These are phyloP conservation scores for Trachymyrmex cornetzi DNA, from an alignment of 1,140 invertebrate genomes.

Conservation along the genomic window DNA sequence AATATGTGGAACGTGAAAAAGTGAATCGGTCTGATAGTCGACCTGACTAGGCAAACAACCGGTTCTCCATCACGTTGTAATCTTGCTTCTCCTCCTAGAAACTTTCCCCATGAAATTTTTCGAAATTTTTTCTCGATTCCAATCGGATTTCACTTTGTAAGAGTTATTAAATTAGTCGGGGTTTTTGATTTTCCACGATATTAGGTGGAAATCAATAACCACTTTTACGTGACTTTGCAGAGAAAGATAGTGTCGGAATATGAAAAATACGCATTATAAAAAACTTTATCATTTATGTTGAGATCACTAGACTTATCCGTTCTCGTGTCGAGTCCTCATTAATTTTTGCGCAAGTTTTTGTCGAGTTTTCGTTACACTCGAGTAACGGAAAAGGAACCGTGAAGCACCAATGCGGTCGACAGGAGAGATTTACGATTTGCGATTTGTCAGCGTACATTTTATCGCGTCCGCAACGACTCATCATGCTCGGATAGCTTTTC, in stretches of 20 bases:
- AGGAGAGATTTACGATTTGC: neutral
- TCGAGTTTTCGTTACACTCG: neutral
- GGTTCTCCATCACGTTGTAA: slow-evolving; percentile 36
- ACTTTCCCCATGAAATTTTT: slow-evolving; percentile 52
- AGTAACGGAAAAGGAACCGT: neutral
- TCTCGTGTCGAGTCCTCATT: neutral
- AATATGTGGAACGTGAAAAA: slow-evolving; percentile 26
- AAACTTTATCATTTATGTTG: neutral
- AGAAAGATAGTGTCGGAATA: neutral
- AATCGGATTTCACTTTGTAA: slow-evolving; percentile 39
- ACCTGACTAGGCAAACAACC: slow-evolving; percentile 27
- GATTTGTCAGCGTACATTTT: slow-evolving; percentile 17
- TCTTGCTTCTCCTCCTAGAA: neutral
- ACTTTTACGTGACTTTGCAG: neutral
- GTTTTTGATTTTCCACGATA: neutral
- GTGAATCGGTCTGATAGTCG: neutral
- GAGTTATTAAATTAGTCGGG: neutral
- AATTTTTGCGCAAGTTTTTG: neutral
- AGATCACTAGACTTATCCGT: neutral
- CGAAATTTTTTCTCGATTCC: slow-evolving; percentile 38
- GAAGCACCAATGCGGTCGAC: neutral
- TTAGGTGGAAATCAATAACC: neutral
- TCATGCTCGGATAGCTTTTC: slow-evolving; percentile 2
- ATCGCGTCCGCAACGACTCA: neutral
- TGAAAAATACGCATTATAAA: neutral